Conservation (phyloP, 1,140 invertebrate genomes). For the Oedothorax gibbosus region DNA sequence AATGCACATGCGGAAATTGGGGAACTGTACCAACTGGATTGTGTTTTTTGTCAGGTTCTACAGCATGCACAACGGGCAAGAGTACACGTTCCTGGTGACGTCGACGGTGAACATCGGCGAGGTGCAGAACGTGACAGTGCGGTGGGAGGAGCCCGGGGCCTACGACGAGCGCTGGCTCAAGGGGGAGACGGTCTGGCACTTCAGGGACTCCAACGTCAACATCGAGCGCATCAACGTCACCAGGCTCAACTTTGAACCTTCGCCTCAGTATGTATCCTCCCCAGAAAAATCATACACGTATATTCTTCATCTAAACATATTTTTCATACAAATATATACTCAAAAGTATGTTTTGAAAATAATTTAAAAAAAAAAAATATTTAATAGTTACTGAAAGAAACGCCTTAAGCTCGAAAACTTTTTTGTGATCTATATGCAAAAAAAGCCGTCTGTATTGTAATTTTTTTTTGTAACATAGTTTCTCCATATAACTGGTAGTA, state of each 20-base stretch:
- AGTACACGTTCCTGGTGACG: slow-evolving; percentile 49
- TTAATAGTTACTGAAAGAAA: neutral
- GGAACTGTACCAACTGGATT: too few species aligned
- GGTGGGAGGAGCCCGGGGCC: slow-evolving; percentile 38
- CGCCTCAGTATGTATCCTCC: slow-evolving; percentile 20
- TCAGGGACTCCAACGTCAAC: slow-evolving; percentile 25
- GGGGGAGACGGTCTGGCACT: slow-evolving; percentile 38
- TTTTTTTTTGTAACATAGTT: too few species aligned
- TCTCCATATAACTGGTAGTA: too few species aligned
- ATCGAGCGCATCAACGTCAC: slow-evolving; percentile 42
- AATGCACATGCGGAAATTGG: too few species aligned
- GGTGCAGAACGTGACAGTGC: slow-evolving; percentile 21
- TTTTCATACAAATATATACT: neutral
- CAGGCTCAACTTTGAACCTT: slow-evolving; percentile 42
- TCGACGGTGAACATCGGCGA: slow-evolving; percentile 34
- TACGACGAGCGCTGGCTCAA: slow-evolving; percentile 24
- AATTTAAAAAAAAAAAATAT: neutral
- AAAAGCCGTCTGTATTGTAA: neutral
- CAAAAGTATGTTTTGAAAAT: neutral
- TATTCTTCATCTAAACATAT: neutral
- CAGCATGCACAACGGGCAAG: slow-evolving; percentile 37
- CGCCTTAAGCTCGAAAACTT: neutral
- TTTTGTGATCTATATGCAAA: neutral
- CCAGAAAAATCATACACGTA: neutral
- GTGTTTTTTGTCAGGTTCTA: slow-evolving; percentile 24